These are phyloP conservation scores for Paragorgia papillata DNA, from an alignment of 92 coral and sea anemone genomes.

Conservation along the genomic window DNA sequence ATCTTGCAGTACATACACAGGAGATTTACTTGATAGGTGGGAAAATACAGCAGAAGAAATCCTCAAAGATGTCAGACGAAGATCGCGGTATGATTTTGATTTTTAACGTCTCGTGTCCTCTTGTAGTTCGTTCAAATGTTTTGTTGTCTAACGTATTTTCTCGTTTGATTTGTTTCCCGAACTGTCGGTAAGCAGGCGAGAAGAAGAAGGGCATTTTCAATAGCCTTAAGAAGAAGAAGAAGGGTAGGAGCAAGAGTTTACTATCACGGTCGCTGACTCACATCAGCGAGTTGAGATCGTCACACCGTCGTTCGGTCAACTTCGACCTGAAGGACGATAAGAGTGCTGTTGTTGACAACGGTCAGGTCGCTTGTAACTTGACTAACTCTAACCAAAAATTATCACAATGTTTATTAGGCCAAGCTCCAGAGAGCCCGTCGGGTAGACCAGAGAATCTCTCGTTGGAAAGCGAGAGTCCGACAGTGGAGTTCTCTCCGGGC, in stretches of 20 bases:
- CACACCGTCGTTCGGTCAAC: conserved; percentile 40
- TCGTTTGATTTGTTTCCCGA: conserved; percentile 60
- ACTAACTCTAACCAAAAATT: conserved; percentile 27
- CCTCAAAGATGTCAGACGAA: conserved; percentile 91
- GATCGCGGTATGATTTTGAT: conserved; percentile 83
- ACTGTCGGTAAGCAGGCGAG: conserved; percentile 66
- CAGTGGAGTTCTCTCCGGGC: conserved; percentile 93
- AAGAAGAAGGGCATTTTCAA: conserved; percentile 88
- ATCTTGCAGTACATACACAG: neutral
- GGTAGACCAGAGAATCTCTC: conserved; percentile 70
- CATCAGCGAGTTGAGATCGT: conserved; percentile 69
- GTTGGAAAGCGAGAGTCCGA: conserved; percentile 76
- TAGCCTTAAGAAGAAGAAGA: conserved; percentile 84
- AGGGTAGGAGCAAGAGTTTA: conserved; percentile 74
- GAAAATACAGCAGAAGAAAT: neutral
- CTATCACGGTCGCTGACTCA: conserved; percentile 91
- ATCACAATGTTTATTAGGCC: conserved; percentile 76
- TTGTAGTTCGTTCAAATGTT: conserved; percentile 12
- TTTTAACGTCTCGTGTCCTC: conserved; percentile 11
- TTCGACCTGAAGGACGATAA: conserved; percentile 28
- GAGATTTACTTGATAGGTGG: no score
- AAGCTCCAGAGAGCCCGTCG: conserved; percentile 72
- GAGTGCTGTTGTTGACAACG: neutral
- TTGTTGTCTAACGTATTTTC: conserved; percentile 18
- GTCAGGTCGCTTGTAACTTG: neutral